Conservation (phyloP, 2,888 invertebrate species). For the Mythimna impura region DNA sequence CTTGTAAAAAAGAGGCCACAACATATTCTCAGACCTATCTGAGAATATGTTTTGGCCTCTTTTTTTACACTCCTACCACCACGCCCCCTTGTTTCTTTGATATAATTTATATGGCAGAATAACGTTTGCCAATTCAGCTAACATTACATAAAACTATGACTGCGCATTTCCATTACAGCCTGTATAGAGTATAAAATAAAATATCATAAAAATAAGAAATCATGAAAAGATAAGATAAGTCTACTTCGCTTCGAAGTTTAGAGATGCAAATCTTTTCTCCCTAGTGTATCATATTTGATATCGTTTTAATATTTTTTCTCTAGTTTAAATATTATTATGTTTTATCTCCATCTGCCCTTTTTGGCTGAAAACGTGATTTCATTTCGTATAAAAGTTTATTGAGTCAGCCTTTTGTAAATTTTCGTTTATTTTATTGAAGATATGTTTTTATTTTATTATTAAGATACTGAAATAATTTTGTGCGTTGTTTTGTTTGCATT, state of each 20-base stretch:
- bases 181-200: slow-evolving; percentile 24
- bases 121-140: no score
- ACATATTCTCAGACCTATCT: no score
- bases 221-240: slow-evolving; percentile 41
- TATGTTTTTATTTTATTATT: slow-evolving; percentile 7
- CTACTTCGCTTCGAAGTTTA: slow-evolving; percentile 21
- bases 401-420: slow-evolving; percentile 8
- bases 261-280: slow-evolving; percentile 49
- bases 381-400: slow-evolving; percentile 19
- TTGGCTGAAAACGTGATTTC: slow-evolving; percentile 31
- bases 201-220: slow-evolving; percentile 15
- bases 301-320: slow-evolving; percentile 23
- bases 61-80: no score
- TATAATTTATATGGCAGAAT: no score
- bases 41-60: no score
- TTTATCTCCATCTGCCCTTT: slow-evolving; percentile 24
- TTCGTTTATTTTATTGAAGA: slow-evolving; percentile 5
- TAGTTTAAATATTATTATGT: slow-evolving; percentile 20
- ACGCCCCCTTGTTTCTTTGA: no score
- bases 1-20: no score
- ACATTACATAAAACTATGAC: no score
- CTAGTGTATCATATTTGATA: slow-evolving; percentile 25
- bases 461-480: not conserved
- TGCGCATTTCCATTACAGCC: no score
- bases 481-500: not conserved